Conservation (phyloP, 2,888 invertebrate genomes). For the Anarsia innoxiella region DNA sequence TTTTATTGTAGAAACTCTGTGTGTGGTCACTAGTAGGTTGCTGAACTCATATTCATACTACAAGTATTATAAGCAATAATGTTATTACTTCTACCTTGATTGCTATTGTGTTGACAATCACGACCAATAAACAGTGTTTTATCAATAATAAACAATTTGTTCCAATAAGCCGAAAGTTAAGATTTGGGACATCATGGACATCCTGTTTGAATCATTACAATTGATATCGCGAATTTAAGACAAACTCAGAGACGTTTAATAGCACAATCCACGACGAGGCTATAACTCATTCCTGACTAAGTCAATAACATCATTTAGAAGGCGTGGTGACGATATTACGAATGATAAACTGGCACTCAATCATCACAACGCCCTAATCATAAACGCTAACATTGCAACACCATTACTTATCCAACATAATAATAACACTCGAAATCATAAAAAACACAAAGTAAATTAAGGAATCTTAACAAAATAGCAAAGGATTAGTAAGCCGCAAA, state of each 20-base stretch:
- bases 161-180: constrained; percentile 9
- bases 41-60: too few relatives aligned
- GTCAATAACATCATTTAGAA: constrained; percentile 24
- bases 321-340: constrained; percentile 40
- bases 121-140: too few relatives aligned
- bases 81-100: too few relatives aligned
- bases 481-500: constrained; percentile 28
- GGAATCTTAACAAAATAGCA: constrained; percentile 4
- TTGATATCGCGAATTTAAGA: background rate
- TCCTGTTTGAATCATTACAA: constrained; percentile 9
- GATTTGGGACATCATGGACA: constrained; percentile 4
- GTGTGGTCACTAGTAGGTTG: too few relatives aligned
- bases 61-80: too few relatives aligned
- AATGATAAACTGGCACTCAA: constrained; percentile 48
- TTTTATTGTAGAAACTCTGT: too few relatives aligned
- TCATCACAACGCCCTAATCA: constrained; percentile 63
- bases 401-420: too few relatives aligned
- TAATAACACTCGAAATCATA: too few relatives aligned
- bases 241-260: constrained; percentile 1
- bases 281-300: constrained; percentile 14
- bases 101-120: too few relatives aligned
- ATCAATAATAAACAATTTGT: constrained; percentile 1
- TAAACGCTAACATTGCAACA: too few relatives aligned
- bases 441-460: too few relatives aligned
- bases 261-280: background rate